A percentile compares a stretch with the other conserved stretches of the same genome.
phyloP scores from a whole-genome alignment of 2,113 vertebrate genomes.

The Irena cyanogastra region DNA sequence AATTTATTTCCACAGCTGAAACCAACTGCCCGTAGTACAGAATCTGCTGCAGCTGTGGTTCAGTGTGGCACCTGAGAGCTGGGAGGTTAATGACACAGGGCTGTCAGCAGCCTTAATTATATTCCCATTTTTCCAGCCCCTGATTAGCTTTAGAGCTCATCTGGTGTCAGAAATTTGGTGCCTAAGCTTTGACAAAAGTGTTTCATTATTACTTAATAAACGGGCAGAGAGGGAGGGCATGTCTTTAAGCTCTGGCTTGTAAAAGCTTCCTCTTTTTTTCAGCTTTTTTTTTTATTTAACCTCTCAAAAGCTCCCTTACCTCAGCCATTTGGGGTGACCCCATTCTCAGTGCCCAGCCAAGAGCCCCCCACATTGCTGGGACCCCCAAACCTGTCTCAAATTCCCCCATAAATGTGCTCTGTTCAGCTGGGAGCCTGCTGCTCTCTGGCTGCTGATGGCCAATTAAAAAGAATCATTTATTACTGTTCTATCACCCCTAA shows the following conservation, averaged over 20 bases:
- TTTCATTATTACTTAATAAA: constrained; percentile 53
- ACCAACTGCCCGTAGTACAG: not conserved
- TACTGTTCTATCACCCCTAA: not conserved
- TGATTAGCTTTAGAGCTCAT: constrained; percentile 48
- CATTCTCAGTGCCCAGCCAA: not conserved
- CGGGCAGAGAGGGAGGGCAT: not conserved
- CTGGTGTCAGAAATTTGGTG: constrained; percentile 54
- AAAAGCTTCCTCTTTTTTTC: not conserved
- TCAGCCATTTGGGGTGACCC: not conserved
- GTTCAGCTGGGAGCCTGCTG: not conserved
- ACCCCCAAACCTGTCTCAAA: not conserved
- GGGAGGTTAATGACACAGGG: constrained; percentile 35
- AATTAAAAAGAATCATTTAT: constrained; percentile 32
- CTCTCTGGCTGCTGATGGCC: not conserved
- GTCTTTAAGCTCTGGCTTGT: not conserved
- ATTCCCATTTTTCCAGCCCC: constrained; percentile 26
- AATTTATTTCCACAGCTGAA: constrained; percentile 26
- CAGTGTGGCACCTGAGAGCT: constrained; percentile 50
- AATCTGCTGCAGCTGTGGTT: constrained; percentile 18
- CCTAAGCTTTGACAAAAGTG: constrained; percentile 39
- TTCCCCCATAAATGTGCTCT: not conserved
- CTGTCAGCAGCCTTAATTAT: constrained; percentile 54
- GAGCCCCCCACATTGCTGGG: not conserved
- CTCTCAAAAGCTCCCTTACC: not conserved
- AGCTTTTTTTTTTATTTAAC: not conserved